Conservation (phyloP, 35 echinoderm and acorn worm genomes). For the Anneissia japonica region DNA sequence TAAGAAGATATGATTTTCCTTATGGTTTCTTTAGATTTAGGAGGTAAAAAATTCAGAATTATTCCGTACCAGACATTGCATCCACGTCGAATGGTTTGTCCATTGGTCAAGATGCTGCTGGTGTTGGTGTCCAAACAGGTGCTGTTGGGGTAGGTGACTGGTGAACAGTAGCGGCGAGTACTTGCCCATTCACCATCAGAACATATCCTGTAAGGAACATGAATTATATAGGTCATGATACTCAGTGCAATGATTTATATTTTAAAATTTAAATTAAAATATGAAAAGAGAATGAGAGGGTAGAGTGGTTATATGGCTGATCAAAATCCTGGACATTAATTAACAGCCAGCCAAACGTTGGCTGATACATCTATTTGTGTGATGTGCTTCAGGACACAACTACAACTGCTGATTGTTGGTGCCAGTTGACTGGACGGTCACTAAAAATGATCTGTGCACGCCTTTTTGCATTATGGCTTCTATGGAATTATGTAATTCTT, state of each 20-base stretch:
- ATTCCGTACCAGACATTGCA: constrained; percentile 49
- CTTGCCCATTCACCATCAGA: constrained; percentile 30
- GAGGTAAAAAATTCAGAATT: background rate
- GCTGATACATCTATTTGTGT: too few species aligned
- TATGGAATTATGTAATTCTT: background rate
- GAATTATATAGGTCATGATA: too few species aligned
- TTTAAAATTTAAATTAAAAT: too few species aligned
- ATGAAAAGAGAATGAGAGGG: too few species aligned
- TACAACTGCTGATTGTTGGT: too few species aligned
- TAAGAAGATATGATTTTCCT: background rate
- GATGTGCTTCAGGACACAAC: too few species aligned
- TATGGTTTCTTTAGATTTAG: background rate
- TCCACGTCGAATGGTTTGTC: constrained; percentile 21
- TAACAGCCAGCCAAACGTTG: too few species aligned
- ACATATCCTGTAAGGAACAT: constrained; percentile 20
- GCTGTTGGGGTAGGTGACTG: constrained; percentile 11
- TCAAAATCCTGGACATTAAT: too few species aligned
- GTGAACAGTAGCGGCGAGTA: constrained; percentile 35
- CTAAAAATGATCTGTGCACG: too few species aligned
- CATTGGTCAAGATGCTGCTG: background rate
- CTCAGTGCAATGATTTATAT: too few species aligned
- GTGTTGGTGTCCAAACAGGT: constrained; percentile 29
- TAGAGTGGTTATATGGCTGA: too few species aligned
- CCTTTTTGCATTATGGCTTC: background rate
- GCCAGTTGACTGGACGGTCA: too few species aligned